Evolutionary conservation across 2,888 invertebrate genomes (phyloP).

Genomic region (Diogma glabrata): DNA sequence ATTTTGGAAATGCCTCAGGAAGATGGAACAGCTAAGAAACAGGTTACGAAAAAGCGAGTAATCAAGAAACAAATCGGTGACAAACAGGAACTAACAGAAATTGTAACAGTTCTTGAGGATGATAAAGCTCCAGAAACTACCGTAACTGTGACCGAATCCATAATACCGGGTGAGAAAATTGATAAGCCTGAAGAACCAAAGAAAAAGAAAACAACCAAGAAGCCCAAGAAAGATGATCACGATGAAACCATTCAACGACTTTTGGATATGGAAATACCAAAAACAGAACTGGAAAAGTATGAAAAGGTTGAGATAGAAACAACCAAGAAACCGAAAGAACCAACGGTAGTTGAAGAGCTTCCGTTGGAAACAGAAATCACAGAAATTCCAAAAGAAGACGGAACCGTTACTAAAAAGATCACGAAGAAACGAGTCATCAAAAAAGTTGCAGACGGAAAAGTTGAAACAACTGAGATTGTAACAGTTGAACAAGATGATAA

Average conservation of each 20-base stretch:
- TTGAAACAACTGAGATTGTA: conserved; percentile 22
- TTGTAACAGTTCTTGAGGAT: conserved; percentile 32
- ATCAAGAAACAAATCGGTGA: conserved; percentile 30
- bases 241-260: conserved; percentile 28
- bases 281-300: conserved; percentile 27
- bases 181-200: conserved; percentile 25
- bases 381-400: conserved; percentile 29
- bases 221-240: conserved; percentile 26
- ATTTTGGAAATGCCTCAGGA: conserved; percentile 23
- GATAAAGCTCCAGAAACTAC: conserved; percentile 30
- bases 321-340: conserved; percentile 18
- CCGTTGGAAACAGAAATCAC: conserved; percentile 29
- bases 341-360: conserved; percentile 21
- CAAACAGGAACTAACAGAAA: conserved; percentile 33
- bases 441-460: conserved; percentile 18
- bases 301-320: conserved; percentile 34
- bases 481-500: conserved; percentile 26
- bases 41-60: conserved; percentile 29
- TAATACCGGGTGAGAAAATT: conserved; percentile 20
- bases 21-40: conserved; percentile 25
- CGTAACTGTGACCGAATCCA: conserved; percentile 19
- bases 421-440: conserved; percentile 27
- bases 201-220: conserved; percentile 28
- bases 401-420: conserved; percentile 34
- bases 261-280: conserved; percentile 18